Evolutionary conservation across 2,113 vertebrate genomes (phyloP).

Genomic region (Oxyura jamaicensis): DNA sequence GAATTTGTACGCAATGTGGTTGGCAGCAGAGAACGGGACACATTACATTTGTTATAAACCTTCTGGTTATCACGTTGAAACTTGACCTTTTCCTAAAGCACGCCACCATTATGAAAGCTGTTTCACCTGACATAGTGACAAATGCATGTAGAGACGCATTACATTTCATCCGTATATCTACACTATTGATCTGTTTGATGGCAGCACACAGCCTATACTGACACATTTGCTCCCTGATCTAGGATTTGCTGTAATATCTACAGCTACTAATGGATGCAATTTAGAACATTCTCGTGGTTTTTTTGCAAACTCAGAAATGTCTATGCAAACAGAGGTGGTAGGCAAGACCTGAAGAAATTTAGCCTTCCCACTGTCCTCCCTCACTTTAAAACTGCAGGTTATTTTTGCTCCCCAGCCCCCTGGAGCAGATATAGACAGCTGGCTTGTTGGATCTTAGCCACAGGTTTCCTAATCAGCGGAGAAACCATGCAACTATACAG

Average conservation of each 20-base stretch:
- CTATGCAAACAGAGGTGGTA: background rate
- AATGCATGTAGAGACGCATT: background rate
- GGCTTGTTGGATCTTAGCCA: background rate
- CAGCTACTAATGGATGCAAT: background rate
- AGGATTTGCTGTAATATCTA: background rate
- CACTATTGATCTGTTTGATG: background rate
- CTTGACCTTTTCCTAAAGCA: background rate
- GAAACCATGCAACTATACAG: background rate
- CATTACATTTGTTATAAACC: background rate
- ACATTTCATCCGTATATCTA: background rate
- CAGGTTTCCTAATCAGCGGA: background rate
- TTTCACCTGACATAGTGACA: background rate
- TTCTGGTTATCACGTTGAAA: background rate
- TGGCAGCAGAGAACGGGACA: conserved; percentile 20
- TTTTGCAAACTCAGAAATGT: background rate
- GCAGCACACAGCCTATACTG: background rate
- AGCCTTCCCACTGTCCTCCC: background rate
- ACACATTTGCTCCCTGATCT: background rate
- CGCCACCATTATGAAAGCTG: background rate
- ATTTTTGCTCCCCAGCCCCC: background rate
- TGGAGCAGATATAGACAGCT: background rate
- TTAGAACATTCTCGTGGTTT: background rate
- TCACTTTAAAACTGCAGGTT: background rate
- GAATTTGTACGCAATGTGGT: background rate
- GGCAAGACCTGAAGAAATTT: background rate